phyloP scores from a whole-genome alignment of 2,797 vertebrate species.

The Urocyon cinereoargenteus region DNA sequence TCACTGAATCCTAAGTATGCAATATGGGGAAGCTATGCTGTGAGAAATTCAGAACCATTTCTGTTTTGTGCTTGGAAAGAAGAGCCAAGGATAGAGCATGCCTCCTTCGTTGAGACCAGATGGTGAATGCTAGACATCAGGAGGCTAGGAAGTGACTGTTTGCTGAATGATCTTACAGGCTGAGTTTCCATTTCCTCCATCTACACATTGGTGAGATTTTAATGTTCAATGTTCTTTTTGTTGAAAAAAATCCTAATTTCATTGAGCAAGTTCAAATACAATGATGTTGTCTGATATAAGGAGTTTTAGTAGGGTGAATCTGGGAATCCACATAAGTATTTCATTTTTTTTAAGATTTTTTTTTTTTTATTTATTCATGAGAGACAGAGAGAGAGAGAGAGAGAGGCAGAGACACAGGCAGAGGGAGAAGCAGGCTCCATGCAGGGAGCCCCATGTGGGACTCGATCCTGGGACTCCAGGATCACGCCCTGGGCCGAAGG shows the following conservation, averaged over 20 bases:
- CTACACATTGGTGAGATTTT: background rate
- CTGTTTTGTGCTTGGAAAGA: background rate
- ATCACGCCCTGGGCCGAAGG: too few species aligned
- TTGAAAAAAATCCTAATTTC: background rate
- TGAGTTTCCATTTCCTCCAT: background rate
- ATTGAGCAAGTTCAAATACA: background rate
- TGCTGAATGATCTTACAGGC: background rate
- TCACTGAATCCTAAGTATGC: background rate
- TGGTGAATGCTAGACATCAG: background rate
- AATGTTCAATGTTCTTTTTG: background rate
- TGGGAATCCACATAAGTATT: background rate
- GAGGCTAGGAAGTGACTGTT: background rate
- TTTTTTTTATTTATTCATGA: too few species aligned
- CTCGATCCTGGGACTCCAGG: too few species aligned
- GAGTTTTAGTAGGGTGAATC: background rate
- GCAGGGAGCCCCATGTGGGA: too few species aligned
- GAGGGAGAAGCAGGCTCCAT: too few species aligned
- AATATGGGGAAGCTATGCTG: fast-evolving
- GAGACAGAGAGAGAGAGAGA: too few species aligned
- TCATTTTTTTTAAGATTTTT: too few species aligned
- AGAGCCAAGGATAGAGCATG: background rate
- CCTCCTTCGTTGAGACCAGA: background rate
- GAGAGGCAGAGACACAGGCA: too few species aligned
- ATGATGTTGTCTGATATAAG: background rate
- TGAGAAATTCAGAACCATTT: background rate